Conservation (phyloP, 1,140 invertebrate species). For the Drosophila santomea region DNA sequence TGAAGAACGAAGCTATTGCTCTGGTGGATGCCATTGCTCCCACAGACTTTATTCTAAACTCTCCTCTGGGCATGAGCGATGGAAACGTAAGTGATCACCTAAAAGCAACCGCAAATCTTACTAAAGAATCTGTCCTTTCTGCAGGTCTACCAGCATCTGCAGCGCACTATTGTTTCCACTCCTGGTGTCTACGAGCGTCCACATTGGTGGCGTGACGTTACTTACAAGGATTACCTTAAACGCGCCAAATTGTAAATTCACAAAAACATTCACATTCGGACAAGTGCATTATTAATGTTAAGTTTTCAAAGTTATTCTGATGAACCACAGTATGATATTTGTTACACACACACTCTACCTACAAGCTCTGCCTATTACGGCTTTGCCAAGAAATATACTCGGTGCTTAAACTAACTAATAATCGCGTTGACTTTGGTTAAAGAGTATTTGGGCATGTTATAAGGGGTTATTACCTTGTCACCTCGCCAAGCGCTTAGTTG, state of each 20-base stretch:
- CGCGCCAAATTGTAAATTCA: conserved; percentile 66
- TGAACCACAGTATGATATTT: too few relatives aligned
- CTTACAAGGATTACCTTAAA: conserved; percentile 82
- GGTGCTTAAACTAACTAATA: too few relatives aligned
- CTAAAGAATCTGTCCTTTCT: conserved; percentile 7
- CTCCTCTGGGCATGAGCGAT: conserved; percentile 91
- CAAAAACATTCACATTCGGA: too few relatives aligned
- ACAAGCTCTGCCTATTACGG: too few relatives aligned
- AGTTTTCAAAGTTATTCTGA: too few relatives aligned
- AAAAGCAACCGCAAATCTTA: neutral
- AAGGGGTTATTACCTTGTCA: too few relatives aligned
- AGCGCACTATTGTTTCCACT: conserved; percentile 86
- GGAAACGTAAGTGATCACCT: conserved; percentile 87
- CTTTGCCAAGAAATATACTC: too few relatives aligned
- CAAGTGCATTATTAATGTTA: too few relatives aligned
- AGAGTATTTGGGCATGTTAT: too few relatives aligned
- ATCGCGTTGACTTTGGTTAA: too few relatives aligned
- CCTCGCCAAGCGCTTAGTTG: too few relatives aligned
- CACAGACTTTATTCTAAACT: conserved; percentile 94
- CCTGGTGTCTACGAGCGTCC: conserved; percentile 86
- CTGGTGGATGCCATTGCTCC: conserved; percentile 95
- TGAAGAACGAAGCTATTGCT: conserved; percentile 90
- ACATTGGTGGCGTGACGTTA: conserved; percentile 87
- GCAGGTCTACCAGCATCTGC: conserved; percentile 87
- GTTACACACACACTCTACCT: too few relatives aligned